phyloP scores from a whole-genome alignment of 2,113 vertebrate species.

The Campylorhamphus procurvoides region DNA sequence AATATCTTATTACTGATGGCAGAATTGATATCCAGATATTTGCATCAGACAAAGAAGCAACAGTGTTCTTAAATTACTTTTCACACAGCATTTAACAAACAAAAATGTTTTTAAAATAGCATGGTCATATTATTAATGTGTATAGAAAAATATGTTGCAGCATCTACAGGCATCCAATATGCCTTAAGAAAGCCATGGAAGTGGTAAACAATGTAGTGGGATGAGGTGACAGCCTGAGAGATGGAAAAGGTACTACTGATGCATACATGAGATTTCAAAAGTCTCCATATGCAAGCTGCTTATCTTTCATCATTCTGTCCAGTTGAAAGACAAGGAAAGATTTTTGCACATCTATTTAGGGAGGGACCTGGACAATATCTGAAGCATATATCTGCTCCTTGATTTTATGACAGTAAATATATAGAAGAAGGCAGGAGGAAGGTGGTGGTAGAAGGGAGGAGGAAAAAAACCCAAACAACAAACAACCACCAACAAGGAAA shows the following conservation, averaged over 20 bases:
- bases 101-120: not conserved
- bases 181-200: not conserved
- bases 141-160: not conserved
- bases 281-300: not conserved
- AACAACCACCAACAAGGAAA: not conserved
- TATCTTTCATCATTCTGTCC: not conserved
- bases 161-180: not conserved
- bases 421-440: not conserved
- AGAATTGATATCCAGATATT: not conserved
- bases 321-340: not conserved
- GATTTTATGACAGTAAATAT: not conserved
- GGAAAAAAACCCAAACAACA: rapidly evolving
- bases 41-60: not conserved
- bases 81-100: not conserved
- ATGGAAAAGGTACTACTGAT: not conserved
- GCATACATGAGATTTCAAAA: not conserved
- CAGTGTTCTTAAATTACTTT: not conserved
- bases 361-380: not conserved
- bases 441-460: not conserved
- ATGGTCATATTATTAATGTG: not conserved
- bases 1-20: not conserved
- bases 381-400: not conserved
- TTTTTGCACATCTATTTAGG: not conserved
- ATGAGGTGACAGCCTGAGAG: not conserved
- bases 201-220: not conserved